These are phyloP conservation scores for Anadara kagoshimensis DNA, from an alignment of 1,140 invertebrate species.

Conservation along the genomic window DNA sequence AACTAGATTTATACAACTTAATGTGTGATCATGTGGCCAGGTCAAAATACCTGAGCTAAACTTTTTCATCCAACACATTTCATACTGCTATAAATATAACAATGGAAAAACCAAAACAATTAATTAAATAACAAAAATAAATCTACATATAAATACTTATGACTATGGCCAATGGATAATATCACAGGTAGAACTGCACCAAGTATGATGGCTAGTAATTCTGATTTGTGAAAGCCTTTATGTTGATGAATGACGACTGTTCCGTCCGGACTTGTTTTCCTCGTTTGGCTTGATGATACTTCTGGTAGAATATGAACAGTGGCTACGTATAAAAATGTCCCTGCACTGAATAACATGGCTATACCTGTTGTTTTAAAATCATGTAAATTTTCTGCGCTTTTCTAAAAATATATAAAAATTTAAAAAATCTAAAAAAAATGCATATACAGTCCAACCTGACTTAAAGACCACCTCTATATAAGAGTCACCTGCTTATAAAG, in stretches of 20 bases:
- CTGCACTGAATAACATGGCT: conserved; percentile 98
- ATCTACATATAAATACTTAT: conserved; percentile 70
- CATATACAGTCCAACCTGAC: no score
- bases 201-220: conserved; percentile 87
- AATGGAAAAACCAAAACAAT: no score
- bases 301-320: conserved; percentile 99
- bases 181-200: conserved; percentile 91
- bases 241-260: conserved; percentile 74
- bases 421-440: not conserved
- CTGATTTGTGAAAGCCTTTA: conserved; percentile 82
- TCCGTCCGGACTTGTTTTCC: conserved; percentile 71
- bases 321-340: conserved; percentile 98
- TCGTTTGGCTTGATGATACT: conserved; percentile 75
- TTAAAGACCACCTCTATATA: no score
- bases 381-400: conserved; percentile 77
- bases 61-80: no score
- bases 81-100: no score
- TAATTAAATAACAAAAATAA: no score
- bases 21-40: no score
- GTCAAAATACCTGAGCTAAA: no score
- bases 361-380: conserved; percentile 94
- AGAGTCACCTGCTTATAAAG: no score
- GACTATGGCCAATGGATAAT: conserved; percentile 93
- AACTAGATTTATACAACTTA: no score
- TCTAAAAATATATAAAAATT: conserved; percentile 64